Base-by-base conservation (phyloP, 2,113 vertebrate species). In the Cephalopholis sonnerati region DNA sequence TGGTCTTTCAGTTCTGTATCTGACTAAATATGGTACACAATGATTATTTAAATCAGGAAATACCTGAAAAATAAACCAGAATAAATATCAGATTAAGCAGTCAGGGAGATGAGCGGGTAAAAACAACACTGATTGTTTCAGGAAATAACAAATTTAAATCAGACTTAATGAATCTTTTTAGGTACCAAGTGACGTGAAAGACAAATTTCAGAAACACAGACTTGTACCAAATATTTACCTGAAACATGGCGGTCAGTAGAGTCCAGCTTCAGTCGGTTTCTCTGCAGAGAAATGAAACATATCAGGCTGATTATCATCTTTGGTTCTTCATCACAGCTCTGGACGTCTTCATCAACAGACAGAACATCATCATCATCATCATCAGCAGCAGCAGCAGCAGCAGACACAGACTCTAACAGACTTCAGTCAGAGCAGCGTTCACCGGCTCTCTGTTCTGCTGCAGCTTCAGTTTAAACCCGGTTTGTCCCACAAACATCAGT, bases 181-280 rank as follows among this genome's bases (percentile, higher is more conserved):
- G 44, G 65, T 29, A 12, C 32, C 4, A 20, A 11, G 57, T 59
- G 2, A 27, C 4, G 57, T 29, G 2, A 27, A 46, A 41, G 4
- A 62, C 32, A 1, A 9, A 22, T 39, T n/a, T 22, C n/a, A 41
- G 36, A 44, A 64, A 64, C 29, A 39, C 9, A n/a, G 20, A 64
- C 41, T 41, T 15, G 61, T 41, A 41, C 36, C 32, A 63, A 63
- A 41, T 39, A 41, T n/a, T n/a, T 2, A n/a, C 39, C 65, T 67
- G 54, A 32, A 48, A 70, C 50, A 6, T 18, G 62, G 53, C 10
- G 3, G 41, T 67, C 32, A 59, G 68, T 54, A 61, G 54, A 78
- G 74, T 51, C 58, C 74, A 53, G 55, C 54, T 36, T 25, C 66
- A 53, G 50, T 25, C 66, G 27, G 53, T 24, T 27, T 58, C 32